A percentile compares a stretch with the other conserved stretches of the same genome.
These are phyloP conservation scores for Amblyteles armatorius DNA, from an alignment of 2,888 invertebrate genomes.

Conservation along the genomic window DNA sequence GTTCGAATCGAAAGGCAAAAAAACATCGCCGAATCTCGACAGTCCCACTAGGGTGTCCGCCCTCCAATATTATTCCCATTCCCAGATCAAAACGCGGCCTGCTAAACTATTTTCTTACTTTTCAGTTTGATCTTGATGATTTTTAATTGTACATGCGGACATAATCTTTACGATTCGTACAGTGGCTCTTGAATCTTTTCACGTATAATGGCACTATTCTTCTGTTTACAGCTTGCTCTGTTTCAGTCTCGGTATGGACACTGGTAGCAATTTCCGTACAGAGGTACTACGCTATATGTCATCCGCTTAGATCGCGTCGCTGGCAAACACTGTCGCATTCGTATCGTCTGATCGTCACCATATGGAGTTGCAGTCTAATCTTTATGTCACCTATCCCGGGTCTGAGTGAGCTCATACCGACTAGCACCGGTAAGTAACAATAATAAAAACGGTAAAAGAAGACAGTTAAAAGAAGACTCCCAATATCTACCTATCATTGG, in stretches of 20 bases:
- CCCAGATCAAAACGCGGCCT: too few species aligned
- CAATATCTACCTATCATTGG: not conserved
- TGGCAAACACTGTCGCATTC: conserved; percentile 93
- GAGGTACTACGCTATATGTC: conserved; percentile 92
- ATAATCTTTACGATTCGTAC: not conserved
- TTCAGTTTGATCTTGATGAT: not conserved
- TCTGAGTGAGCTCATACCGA: conserved; percentile 87
- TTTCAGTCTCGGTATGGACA: conserved; percentile 92
- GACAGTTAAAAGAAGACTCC: not conserved
- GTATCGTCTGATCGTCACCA: conserved; percentile 88
- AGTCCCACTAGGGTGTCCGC: too few species aligned
- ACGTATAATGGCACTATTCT: conserved; percentile 8
- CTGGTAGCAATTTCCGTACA: conserved; percentile 92
- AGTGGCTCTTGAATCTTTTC: conserved; percentile 30
- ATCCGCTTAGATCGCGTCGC: conserved; percentile 89
- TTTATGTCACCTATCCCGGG: conserved; percentile 89
- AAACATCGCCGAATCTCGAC: not conserved
- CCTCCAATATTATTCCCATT: too few species aligned
- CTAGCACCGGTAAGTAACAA: conserved; percentile 74
- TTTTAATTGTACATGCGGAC: not conserved
- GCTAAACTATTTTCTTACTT: too few species aligned
- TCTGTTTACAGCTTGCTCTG: conserved; percentile 89
- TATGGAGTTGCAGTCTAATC: conserved; percentile 88
- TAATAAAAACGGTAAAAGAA: not conserved
- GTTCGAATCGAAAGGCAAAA: not conserved